Percentiles rank a stretch among this genome's conserved stretches.
phyloP scores from a whole-genome alignment of 2,797 vertebrate species.

The Sebastes diaconus region DNA sequence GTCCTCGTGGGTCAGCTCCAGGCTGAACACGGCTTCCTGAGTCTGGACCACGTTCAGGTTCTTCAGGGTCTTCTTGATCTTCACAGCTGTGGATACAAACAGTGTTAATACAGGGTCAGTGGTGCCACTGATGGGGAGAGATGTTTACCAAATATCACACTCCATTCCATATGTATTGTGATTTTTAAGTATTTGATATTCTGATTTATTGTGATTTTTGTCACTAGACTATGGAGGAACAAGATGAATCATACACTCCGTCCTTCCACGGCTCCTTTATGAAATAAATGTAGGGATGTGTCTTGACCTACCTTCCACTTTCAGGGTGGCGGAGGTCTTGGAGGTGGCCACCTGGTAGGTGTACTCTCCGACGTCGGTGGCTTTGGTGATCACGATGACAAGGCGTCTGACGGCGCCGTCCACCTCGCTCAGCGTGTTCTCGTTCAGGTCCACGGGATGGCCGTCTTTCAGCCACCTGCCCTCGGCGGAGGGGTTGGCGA shows the following conservation, averaged over 20 bases:
- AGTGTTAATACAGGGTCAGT: not conserved
- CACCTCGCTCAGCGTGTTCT: constrained; percentile 85
- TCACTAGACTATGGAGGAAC: too few relatives aligned
- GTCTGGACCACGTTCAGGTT: constrained; percentile 96
- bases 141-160: not conserved
- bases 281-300: too few relatives aligned
- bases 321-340: constrained; percentile 92
- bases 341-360: constrained; percentile 96
- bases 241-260: too few relatives aligned
- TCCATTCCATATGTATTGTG: too few relatives aligned
- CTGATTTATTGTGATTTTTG: too few relatives aligned
- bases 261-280: not conserved
- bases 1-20: constrained; percentile 93
- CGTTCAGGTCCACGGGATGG: constrained; percentile 81
- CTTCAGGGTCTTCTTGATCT: constrained; percentile 96
- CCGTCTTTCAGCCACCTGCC: constrained; percentile 93
- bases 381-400: constrained; percentile 85
- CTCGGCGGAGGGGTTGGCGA: constrained; percentile 90
- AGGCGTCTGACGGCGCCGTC: constrained; percentile 87
- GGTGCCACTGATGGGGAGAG: not conserved
- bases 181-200: too few relatives aligned
- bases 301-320: constrained; percentile 89
- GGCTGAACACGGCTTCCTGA: constrained; percentile 90
- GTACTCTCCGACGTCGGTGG: constrained; percentile 93
- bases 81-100: constrained; percentile 86